Percentiles rank a stretch among this genome's conserved stretches.
phyloP scores from a whole-genome alignment of 2,888 invertebrate genomes.

The Oscheius onirici region DNA sequence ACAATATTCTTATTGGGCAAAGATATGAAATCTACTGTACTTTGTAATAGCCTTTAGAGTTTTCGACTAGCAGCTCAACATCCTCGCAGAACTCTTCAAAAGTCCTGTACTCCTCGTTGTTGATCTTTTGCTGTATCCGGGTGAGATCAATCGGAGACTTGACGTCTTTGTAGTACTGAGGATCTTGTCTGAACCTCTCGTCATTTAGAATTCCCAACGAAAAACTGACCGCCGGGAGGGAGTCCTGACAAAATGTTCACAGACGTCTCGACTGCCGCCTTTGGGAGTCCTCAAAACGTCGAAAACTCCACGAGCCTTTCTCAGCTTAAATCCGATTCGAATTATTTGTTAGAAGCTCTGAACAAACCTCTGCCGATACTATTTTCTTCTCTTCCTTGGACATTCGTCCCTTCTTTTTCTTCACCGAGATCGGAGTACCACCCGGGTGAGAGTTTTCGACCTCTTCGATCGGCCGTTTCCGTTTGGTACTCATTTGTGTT shows the following conservation, averaged over 20 bases:
- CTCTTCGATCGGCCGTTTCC: slow-evolving; percentile 45
- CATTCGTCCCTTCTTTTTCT: slow-evolving; percentile 45
- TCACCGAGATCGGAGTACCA: slow-evolving; percentile 28
- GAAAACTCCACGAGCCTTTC: slow-evolving; percentile 84
- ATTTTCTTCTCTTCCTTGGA: slow-evolving; percentile 40
- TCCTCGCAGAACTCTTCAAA: slow-evolving; percentile 89
- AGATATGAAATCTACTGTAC: slow-evolving; percentile 71
- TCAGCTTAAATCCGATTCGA: slow-evolving; percentile 38
- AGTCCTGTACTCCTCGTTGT: slow-evolving; percentile 94
- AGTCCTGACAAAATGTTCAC: slow-evolving; percentile 92
- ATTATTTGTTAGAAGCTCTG: background rate
- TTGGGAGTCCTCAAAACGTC: slow-evolving; percentile 89
- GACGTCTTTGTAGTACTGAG: slow-evolving; percentile 80
- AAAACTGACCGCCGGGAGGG: slow-evolving; percentile 89
- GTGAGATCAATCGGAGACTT: slow-evolving; percentile 92
- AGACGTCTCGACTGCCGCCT: slow-evolving; percentile 87
- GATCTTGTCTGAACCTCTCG: slow-evolving; percentile 73
- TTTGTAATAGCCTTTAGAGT: slow-evolving; percentile 94
- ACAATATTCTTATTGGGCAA: slow-evolving; percentile 34
- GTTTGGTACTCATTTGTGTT: slow-evolving; percentile 50
- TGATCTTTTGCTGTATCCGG: slow-evolving; percentile 93
- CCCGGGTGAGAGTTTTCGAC: slow-evolving; percentile 33
- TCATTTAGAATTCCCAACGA: background rate
- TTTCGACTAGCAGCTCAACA: slow-evolving; percentile 88
- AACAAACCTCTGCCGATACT: slow-evolving; percentile 33